phyloP scores from a whole-genome alignment of 2,113 vertebrate genomes.

The Myotis lucifugus region DNA sequence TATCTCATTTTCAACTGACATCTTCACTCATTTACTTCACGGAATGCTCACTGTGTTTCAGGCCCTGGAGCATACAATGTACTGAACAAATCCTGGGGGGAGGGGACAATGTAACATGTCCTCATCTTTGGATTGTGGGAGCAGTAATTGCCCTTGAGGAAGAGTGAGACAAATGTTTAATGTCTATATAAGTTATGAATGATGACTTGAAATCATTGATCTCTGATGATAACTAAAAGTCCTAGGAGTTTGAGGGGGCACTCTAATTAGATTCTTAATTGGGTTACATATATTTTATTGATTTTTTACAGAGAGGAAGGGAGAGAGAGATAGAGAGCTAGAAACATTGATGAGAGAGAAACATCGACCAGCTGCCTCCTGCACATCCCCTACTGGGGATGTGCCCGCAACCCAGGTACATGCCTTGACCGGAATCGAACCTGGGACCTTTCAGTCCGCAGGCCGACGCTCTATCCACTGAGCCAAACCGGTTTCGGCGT shows the following conservation, averaged over 20 bases:
- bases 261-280: background rate
- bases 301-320: too few relatives aligned
- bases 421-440: too few relatives aligned
- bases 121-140: rapidly evolving
- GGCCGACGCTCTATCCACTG: too few relatives aligned
- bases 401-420: too few relatives aligned
- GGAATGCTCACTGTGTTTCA: background rate
- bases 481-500: too few relatives aligned
- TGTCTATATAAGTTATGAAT: rapidly evolving
- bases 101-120: background rate
- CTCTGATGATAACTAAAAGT: background rate
- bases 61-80: rapidly evolving
- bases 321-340: too few relatives aligned
- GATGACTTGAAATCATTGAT: background rate
- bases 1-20: background rate
- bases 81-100: rapidly evolving
- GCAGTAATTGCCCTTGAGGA: background rate
- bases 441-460: too few relatives aligned
- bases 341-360: too few relatives aligned
- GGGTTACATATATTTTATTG: too few relatives aligned
- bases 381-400: too few relatives aligned
- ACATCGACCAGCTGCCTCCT: too few relatives aligned
- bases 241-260: background rate
- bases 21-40: rapidly evolving
- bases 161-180: background rate